phyloP scores from a whole-genome alignment of 2,797 vertebrate genomes.

The Eulemur rubriventer region DNA sequence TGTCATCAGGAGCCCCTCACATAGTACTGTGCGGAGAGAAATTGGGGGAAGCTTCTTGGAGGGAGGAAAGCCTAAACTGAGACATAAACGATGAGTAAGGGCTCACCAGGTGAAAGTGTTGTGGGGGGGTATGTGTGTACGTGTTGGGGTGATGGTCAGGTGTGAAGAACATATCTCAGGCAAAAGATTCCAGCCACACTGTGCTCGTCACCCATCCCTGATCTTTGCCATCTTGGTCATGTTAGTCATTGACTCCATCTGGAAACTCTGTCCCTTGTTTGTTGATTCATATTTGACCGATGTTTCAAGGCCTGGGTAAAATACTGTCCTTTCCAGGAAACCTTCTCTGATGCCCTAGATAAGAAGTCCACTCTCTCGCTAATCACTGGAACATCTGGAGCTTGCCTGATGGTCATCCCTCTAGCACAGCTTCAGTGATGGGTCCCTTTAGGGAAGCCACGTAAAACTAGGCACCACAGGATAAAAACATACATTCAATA shows the following conservation, averaged over 20 bases:
- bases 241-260: not conserved
- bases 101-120: not conserved
- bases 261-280: not conserved
- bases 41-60: not conserved
- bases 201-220: not conserved
- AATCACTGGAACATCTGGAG: not conserved
- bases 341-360: not conserved
- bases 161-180: not conserved
- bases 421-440: not conserved
- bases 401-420: not conserved
- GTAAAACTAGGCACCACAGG: not conserved
- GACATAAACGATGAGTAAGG: not conserved
- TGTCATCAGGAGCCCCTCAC: not conserved
- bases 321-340: not conserved
- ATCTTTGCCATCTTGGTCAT: not conserved
- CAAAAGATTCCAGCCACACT: not conserved
- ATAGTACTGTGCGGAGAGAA: not conserved
- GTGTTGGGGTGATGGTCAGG: too few relatives aligned
- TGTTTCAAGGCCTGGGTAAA: not conserved
- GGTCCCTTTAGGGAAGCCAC: not conserved
- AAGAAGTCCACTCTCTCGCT: not conserved
- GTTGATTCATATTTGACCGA: not conserved
- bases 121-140: not conserved
- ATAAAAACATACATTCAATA: not conserved
- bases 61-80: not conserved